A percentile compares a stretch with the other conserved stretches of the same genome.
These are phyloP conservation scores for Pemphigus obesinymphae DNA, from an alignment of 1,140 invertebrate species.

Conservation along the genomic window DNA sequence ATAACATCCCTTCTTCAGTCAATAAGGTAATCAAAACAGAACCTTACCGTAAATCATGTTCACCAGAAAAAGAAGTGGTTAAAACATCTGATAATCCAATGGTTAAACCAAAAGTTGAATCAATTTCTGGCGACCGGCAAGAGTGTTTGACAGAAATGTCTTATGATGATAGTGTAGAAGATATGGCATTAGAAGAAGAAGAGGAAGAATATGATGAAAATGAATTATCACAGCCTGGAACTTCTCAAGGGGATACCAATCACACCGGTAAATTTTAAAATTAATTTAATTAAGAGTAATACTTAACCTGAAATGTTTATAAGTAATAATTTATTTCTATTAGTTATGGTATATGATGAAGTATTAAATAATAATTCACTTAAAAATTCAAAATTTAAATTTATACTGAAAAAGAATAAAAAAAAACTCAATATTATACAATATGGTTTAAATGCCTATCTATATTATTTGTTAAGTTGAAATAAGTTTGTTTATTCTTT, in stretches of 20 bases:
- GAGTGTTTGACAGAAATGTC: conserved; percentile 42
- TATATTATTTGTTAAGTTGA: too few relatives aligned
- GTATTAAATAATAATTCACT: too few relatives aligned
- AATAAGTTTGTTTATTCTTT: too few relatives aligned
- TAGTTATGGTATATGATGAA: too few relatives aligned
- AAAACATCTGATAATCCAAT: background rate
- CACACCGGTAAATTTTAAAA: conserved; percentile 16
- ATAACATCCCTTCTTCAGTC: conserved; percentile 33
- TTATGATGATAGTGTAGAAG: conserved; percentile 46
- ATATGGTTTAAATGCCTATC: too few relatives aligned
- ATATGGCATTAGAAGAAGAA: conserved; percentile 46
- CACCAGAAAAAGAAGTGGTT: conserved; percentile 11
- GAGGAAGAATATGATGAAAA: conserved; percentile 46
- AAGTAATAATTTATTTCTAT: too few relatives aligned
- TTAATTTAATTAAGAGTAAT: too few relatives aligned
- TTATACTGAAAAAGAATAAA: too few relatives aligned
- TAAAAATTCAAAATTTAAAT: too few relatives aligned
- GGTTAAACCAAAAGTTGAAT: conserved; percentile 44
- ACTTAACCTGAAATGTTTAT: too few relatives aligned
- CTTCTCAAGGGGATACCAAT: conserved; percentile 44
- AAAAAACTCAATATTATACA: background rate
- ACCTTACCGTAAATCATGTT: conserved; percentile 24
- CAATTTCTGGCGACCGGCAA: conserved; percentile 43
- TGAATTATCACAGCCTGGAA: conserved; percentile 44
- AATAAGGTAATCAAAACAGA: conserved; percentile 20